Percentiles rank a stretch among this genome's conserved stretches.
Conservation (phyloP, 2,888 invertebrate species). For the Amiota communis region DNA sequence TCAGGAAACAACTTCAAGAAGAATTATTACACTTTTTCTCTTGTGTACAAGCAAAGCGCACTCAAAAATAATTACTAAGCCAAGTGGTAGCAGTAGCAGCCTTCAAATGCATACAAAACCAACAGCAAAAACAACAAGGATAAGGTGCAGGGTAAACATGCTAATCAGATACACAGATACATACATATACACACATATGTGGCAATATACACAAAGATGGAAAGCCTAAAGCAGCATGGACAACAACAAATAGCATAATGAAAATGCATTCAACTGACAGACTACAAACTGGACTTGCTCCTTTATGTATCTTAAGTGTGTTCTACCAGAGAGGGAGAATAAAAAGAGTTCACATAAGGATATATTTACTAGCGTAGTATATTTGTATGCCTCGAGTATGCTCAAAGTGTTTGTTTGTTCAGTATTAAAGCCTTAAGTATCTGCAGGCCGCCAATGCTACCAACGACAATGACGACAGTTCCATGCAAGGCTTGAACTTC, state of each 20-base stretch:
- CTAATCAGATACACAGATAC: neutral
- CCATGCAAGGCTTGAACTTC: slow-evolving; percentile 12
- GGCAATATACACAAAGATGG: slow-evolving; percentile 29
- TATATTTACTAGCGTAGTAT: neutral
- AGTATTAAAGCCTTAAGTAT: slow-evolving; percentile 62
- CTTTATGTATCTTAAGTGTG: slow-evolving; percentile 6
- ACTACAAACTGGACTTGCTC: slow-evolving; percentile 8
- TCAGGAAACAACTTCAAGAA: slow-evolving; percentile 4
- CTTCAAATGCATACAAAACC: slow-evolving; percentile 5
- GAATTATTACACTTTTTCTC: slow-evolving; percentile 6
- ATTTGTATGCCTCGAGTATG: slow-evolving; percentile 47
- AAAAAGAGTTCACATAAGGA: neutral
- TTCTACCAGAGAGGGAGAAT: too few relatives aligned
- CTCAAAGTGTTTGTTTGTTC: slow-evolving; percentile 58
- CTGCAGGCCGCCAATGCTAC: neutral
- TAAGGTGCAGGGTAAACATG: slow-evolving; percentile 13
- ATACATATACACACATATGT: slow-evolving; percentile 10
- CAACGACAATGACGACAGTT: too few relatives aligned
- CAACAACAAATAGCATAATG: slow-evolving; percentile 11
- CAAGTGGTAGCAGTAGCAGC: neutral
- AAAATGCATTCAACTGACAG: slow-evolving; percentile 20
- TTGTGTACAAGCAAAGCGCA: neutral
- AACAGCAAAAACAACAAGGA: slow-evolving; percentile 35
- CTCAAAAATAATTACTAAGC: slow-evolving; percentile 15
- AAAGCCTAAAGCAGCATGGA: slow-evolving; percentile 36